Evolutionary conservation across 1,140 invertebrate genomes (phyloP), one percentile per base, ranked within the genome.

Genomic region (Ceratitis capitata): DNA sequence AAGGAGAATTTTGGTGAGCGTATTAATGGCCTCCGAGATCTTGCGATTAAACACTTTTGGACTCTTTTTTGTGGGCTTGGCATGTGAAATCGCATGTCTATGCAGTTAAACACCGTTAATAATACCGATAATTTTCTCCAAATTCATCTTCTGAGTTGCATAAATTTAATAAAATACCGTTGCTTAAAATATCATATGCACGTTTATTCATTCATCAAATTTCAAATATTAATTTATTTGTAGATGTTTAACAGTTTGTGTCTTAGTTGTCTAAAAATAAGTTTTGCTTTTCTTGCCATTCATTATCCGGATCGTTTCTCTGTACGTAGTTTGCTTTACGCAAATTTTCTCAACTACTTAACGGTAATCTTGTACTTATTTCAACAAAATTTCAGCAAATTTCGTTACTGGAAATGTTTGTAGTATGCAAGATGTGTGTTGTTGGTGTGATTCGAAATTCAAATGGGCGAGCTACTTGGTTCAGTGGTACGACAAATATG

Each of bases 201-300:
- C 42, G 51, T 83, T 51, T 83, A 83, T 83, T 83, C 51, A 32
- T 53, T 49, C n/a, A n/a, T 83, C 45, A 49, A 49, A 83, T 32
- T 53, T 83, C 35, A 83, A 83, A 83, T 83, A 35, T 26, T 19
- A 49, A 83, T 83, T 82, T 82, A 82, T 23, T 83, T 45, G 16
- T 74, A 74, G 35, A 45, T 23, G 16, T 74, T 45, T 45, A 74
- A 74, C 69, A 74, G n/a, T 78, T 64, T 78, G n/a, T 10, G 4
- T 56, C 69, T 78, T 78, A 78, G 42, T 29, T 19, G 19, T 78
- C 7, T 78, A n/a, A 78, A 78, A 78, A 23, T 45, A 45, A 78
- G 42, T 16, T 78, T 1, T 2, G 9, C 45, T 23, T 42, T 2
- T 45, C 45, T 45, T 78, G 29, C 58, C 16, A 45, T 78, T 45